phyloP scores from a whole-genome alignment of 2,888 invertebrate species.

The Halictus ligatus region DNA sequence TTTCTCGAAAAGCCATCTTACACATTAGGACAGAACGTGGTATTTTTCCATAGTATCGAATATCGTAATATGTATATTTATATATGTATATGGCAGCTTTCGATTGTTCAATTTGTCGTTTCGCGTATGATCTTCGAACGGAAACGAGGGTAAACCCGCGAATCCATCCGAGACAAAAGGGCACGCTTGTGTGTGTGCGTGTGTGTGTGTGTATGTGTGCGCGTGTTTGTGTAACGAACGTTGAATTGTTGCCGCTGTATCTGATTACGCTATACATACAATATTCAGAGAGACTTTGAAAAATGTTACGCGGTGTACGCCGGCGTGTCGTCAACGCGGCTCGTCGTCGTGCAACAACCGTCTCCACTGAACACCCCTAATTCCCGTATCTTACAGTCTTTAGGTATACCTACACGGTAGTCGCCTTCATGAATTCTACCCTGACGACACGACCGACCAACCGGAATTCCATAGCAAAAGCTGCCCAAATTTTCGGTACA shows the following conservation, averaged over 20 bases:
- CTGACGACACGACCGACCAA: slow-evolving; percentile 14
- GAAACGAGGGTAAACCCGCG: not conserved
- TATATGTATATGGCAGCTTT: slow-evolving; percentile 70
- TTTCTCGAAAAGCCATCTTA: slow-evolving; percentile 78
- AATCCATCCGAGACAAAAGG: not conserved
- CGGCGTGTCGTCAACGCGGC: slow-evolving; percentile 30
- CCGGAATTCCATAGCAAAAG: slow-evolving; percentile 44
- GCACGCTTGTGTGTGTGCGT: not conserved
- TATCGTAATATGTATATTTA: slow-evolving; percentile 56
- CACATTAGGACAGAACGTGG: slow-evolving; percentile 64
- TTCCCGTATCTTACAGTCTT: slow-evolving; percentile 36
- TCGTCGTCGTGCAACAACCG: slow-evolving; percentile 23
- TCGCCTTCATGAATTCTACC: not conserved
- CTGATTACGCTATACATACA: slow-evolving; percentile 69
- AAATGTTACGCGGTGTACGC: slow-evolving; percentile 48
- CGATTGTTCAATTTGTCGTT: slow-evolving; percentile 39
- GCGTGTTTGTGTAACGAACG: slow-evolving; percentile 7
- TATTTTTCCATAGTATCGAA: slow-evolving; percentile 54
- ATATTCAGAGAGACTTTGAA: slow-evolving; percentile 71
- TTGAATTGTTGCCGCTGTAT: slow-evolving; percentile 51
- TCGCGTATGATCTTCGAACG: not conserved
- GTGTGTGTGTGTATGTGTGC: not conserved
- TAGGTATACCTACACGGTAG: not conserved
- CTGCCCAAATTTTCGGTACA: slow-evolving; percentile 42
- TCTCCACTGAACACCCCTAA: slow-evolving; percentile 4